Evolutionary conservation across 2,797 vertebrate species (phyloP).

Genomic region (Tauraco hartlaubi): DNA sequence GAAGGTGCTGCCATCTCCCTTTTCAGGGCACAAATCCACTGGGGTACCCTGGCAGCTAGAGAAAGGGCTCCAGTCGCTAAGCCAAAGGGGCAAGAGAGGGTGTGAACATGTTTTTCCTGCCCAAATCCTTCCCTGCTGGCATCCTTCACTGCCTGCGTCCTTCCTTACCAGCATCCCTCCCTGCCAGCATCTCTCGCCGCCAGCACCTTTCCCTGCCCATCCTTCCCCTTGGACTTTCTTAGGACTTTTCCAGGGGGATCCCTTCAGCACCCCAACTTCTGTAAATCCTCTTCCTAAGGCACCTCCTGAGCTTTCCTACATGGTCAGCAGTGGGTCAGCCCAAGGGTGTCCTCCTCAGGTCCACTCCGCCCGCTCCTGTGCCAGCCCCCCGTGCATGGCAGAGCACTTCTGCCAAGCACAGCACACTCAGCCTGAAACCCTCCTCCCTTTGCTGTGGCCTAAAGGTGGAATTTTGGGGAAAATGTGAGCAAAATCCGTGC

Average conservation of each 20-base stretch:
- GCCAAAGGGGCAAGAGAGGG: not conserved
- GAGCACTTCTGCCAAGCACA: fast-evolving
- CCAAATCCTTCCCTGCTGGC: too few relatives aligned
- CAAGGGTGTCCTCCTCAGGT: not conserved
- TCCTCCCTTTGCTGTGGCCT: not conserved
- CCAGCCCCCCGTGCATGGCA: not conserved
- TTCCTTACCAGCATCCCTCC: not conserved
- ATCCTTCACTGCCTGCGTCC: not conserved
- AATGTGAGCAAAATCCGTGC: not conserved
- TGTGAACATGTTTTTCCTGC: not conserved
- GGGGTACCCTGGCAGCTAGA: not conserved
- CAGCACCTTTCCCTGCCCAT: not conserved
- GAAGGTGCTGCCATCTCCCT: not conserved
- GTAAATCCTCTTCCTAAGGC: not conserved
- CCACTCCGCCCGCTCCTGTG: fast-evolving
- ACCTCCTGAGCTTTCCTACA: not conserved
- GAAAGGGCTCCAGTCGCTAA: not conserved
- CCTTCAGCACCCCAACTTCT: not conserved
- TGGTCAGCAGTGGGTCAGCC: not conserved
- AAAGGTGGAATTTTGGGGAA: not conserved
- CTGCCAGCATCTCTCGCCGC: not conserved
- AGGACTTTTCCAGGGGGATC: not conserved
- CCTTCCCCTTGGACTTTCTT: too few relatives aligned
- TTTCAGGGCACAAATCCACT: not conserved
- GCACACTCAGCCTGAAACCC: not conserved